Conservation (phyloP, 1,140 invertebrate genomes). For the Penaeus vannamei region DNA sequence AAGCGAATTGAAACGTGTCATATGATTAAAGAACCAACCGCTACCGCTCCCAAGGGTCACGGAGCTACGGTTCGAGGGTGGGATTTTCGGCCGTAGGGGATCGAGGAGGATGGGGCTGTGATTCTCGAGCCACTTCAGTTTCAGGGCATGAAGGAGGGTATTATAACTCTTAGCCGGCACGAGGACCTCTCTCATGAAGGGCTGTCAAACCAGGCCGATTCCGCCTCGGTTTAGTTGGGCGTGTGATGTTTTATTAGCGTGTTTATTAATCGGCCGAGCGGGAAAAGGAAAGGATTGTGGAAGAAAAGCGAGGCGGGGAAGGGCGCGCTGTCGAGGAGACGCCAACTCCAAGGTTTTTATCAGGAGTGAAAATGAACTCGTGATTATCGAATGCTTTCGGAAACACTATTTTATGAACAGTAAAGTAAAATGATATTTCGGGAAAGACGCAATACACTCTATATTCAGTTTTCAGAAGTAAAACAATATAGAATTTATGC, state of each 20-base stretch:
- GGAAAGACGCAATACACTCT: too few species aligned
- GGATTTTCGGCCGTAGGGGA: slow-evolving; percentile 27
- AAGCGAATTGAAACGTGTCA: slow-evolving; percentile 57
- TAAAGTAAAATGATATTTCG: too few species aligned
- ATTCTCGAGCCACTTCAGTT: slow-evolving; percentile 42
- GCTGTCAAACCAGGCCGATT: slow-evolving; percentile 56
- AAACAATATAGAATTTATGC: too few species aligned
- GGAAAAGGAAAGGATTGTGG: too few species aligned
- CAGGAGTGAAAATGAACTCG: too few species aligned
- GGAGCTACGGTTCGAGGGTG: neutral
- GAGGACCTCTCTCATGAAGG: slow-evolving; percentile 60
- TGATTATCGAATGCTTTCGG: too few species aligned
- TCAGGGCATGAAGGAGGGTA: slow-evolving; percentile 58
- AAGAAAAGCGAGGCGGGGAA: too few species aligned
- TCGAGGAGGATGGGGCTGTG: slow-evolving; percentile 26
- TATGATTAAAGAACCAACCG: slow-evolving; percentile 18
- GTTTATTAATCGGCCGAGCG: too few species aligned
- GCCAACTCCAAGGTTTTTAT: too few species aligned
- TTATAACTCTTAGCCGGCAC: slow-evolving; percentile 61
- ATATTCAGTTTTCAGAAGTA: too few species aligned
- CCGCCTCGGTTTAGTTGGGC: slow-evolving; percentile 34
- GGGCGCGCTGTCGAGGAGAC: too few species aligned
- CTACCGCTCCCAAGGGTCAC: neutral
- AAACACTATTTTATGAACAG: too few species aligned
- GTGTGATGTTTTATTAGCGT: neutral